Conservation (phyloP, 2,888 invertebrate species). For the Agonopterix alstromeriana region DNA sequence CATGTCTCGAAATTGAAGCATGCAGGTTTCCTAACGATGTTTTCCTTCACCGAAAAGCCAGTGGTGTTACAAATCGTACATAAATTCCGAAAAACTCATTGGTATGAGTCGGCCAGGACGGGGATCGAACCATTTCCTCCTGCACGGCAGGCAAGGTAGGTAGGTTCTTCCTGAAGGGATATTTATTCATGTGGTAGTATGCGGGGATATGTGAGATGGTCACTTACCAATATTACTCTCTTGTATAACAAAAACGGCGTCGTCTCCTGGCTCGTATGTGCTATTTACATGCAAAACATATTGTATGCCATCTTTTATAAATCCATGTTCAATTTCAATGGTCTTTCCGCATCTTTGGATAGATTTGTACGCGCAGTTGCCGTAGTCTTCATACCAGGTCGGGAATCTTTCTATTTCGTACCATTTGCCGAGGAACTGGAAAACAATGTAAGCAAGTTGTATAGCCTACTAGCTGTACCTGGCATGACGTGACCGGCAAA, state of each 20-base stretch:
- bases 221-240: constrained; percentile 52
- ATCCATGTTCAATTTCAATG: constrained; percentile 52
- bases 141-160: too few relatives aligned
- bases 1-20: too few relatives aligned
- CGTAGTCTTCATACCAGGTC: constrained; percentile 50
- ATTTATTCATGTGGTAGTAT: not conserved
- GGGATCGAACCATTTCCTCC: too few relatives aligned
- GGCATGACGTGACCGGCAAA: too few relatives aligned
- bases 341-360: constrained; percentile 47
- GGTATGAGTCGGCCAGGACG: too few relatives aligned
- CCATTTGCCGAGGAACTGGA: constrained; percentile 63
- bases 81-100: too few relatives aligned
- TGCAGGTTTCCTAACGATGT: too few relatives aligned
- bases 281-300: constrained; percentile 53
- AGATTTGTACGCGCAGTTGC: constrained; percentile 49
- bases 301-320: constrained; percentile 41
- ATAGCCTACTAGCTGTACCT: too few relatives aligned
- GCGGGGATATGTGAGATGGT: not conserved
- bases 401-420: constrained; percentile 57
- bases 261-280: constrained; percentile 50
- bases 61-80: too few relatives aligned
- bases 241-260: constrained; percentile 47
- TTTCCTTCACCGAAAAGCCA: too few relatives aligned
- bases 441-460: constrained; percentile 3
- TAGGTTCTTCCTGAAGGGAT: not conserved